Evolutionary conservation across 2,888 invertebrate genomes (phyloP).

Genomic region (Cantharis flavilabris): DNA sequence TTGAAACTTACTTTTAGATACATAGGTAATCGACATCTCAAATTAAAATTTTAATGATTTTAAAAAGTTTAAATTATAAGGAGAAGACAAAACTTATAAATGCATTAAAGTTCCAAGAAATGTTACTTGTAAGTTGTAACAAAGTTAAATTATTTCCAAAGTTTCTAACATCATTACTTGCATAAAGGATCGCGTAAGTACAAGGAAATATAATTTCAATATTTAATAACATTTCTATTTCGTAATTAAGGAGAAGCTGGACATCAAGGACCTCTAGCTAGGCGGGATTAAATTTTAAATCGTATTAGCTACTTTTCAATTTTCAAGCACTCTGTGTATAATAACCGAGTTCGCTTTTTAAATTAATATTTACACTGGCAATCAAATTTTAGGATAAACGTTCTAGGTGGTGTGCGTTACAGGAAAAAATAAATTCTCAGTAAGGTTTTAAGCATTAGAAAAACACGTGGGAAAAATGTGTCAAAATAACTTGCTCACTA

Average conservation of each 20-base stretch:
- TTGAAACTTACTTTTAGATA: background rate
- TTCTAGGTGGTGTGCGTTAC: background rate
- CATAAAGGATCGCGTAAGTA: background rate
- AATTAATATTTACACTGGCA: background rate
- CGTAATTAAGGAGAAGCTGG: background rate
- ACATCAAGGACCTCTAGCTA: no score
- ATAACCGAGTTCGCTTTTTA: background rate
- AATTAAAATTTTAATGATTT: background rate
- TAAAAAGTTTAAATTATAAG: background rate
- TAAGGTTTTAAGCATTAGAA: slow-evolving; percentile 10
- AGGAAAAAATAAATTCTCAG: background rate
- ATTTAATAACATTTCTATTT: background rate
- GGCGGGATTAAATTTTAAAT: background rate
- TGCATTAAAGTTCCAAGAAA: background rate
- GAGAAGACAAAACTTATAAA: background rate
- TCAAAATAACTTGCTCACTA: slow-evolving; percentile 14
- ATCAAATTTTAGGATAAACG: background rate
- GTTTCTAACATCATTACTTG: background rate
- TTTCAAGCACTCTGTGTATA: background rate
- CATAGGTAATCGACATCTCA: background rate
- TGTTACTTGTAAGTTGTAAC: background rate
- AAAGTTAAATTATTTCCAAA: background rate
- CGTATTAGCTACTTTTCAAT: background rate
- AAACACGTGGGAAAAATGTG: slow-evolving; percentile 14
- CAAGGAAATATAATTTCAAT: background rate